A percentile compares a stretch with the other conserved stretches of the same genome.
phyloP scores from a whole-genome alignment of 2,797 vertebrate species.

The Siniperca scherzeri region DNA sequence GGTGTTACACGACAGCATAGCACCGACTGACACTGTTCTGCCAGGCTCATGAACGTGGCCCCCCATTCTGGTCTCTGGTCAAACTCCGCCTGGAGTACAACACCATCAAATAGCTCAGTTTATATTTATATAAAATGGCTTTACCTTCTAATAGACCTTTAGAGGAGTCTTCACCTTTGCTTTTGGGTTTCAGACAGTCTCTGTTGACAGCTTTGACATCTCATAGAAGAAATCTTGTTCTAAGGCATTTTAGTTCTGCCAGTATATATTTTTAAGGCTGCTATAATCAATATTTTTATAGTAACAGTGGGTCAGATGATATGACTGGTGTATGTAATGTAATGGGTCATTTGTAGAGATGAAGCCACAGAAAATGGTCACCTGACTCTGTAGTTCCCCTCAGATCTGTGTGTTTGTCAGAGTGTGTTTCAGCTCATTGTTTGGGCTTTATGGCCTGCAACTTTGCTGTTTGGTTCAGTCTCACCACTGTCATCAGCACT shows the following conservation, averaged over 20 bases:
- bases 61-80: constrained; percentile 79
- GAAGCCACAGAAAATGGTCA: neutral
- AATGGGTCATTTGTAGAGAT: neutral
- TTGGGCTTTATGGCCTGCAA: neutral
- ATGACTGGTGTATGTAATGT: neutral
- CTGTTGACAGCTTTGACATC: neutral
- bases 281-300: neutral
- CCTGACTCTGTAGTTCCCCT: neutral
- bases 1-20: constrained; percentile 96
- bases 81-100: constrained; percentile 78
- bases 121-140: neutral
- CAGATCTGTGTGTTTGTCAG: neutral
- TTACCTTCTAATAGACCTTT: neutral
- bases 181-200: neutral
- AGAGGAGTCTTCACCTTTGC: neutral
- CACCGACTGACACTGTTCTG: constrained; percentile 90
- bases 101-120: constrained; percentile 23
- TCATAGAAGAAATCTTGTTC: neutral
- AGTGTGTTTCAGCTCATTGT: neutral
- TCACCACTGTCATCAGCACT: neutral
- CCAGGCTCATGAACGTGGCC: constrained; percentile 88
- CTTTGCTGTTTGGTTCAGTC: neutral
- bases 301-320: neutral
- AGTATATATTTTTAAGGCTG: neutral
- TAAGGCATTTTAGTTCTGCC: neutral